Evolutionary conservation across 2,113 vertebrate genomes (phyloP), one percentile per base, ranked within the genome.

Genomic region (Dipodomys ordii): DNA sequence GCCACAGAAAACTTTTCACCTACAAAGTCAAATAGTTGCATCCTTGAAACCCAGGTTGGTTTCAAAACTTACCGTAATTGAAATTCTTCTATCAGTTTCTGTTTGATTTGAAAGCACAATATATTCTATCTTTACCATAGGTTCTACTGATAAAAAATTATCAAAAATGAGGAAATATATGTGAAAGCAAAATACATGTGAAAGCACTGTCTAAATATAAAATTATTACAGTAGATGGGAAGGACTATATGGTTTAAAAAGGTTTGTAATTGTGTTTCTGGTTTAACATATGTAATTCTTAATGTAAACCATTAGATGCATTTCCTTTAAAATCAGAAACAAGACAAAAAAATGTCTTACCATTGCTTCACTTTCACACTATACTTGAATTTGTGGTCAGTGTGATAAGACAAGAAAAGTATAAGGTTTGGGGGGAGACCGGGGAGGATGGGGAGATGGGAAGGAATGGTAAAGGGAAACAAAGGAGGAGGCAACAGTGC

Each of bases 1-100:
- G 94, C 90, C 25, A 93, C 90, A 96, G 90, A 96, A 93, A 98
- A 98, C 88, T 79, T 91, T 83, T 87, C 72, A 91, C 93, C 73
- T 95, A 86, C 87, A 97, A 96, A 88, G 94, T 96, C 92, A 87
- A 44, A 94, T 72, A 82, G 84, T 85, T 67, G 49, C 76, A 94
- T 92, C 87, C 62, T 92, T 98, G 96, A 94, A 96, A 92, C 84
- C 39, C 90, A 62, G 81, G 69, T 64, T 94, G 91, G 92, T 73
- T 97, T 69, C 87, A 77, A 91, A 30, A 68, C 82, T 96, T 87
- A 95, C 0, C 94, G 35, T 96, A 94, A 96, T 19, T 67, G 39
- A 72, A 22, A 74, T 28, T 94, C 68, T 97, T 88, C 83, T 96
- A 89, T 90, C 44, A 87, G n/a, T 88, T 85, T 92, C 20, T 85